Evolutionary conservation across 2,888 invertebrate genomes (phyloP).

Genomic region (Autographa gamma): DNA sequence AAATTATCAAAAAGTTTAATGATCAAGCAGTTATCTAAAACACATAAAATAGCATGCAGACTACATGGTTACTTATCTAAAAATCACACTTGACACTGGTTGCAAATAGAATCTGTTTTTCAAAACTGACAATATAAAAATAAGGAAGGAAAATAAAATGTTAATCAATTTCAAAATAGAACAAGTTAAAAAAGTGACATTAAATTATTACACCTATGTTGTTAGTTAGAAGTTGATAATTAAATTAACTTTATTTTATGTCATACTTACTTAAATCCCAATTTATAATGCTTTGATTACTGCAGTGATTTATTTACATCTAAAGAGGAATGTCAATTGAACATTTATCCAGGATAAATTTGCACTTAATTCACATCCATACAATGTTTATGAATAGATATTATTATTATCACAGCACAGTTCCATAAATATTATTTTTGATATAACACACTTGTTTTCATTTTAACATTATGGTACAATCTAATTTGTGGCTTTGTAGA

Average conservation of each 20-base stretch:
- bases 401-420: neutral
- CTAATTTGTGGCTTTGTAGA: slow-evolving; percentile 10
- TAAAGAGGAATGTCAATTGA: neutral
- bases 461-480: neutral
- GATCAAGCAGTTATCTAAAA: no score
- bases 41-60: neutral
- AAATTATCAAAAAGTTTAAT: no score
- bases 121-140: slow-evolving; percentile 9
- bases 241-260: neutral
- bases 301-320: neutral
- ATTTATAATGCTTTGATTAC: neutral
- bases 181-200: neutral
- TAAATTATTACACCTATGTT: neutral
- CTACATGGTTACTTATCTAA: neutral
- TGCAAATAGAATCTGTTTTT: neutral
- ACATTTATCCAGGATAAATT: neutral
- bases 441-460: neutral
- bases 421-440: neutral
- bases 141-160: slow-evolving; percentile 18
- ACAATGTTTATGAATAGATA: neutral
- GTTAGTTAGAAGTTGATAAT: neutral
- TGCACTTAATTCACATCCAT: neutral
- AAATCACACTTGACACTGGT: neutral
- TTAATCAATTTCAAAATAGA: neutral
- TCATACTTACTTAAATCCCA: neutral